Percentiles rank a stretch among this genome's conserved stretches.
These are phyloP conservation scores for Vespertilio murinus DNA, from an alignment of 2,797 vertebrate genomes.

Conservation along the genomic window DNA sequence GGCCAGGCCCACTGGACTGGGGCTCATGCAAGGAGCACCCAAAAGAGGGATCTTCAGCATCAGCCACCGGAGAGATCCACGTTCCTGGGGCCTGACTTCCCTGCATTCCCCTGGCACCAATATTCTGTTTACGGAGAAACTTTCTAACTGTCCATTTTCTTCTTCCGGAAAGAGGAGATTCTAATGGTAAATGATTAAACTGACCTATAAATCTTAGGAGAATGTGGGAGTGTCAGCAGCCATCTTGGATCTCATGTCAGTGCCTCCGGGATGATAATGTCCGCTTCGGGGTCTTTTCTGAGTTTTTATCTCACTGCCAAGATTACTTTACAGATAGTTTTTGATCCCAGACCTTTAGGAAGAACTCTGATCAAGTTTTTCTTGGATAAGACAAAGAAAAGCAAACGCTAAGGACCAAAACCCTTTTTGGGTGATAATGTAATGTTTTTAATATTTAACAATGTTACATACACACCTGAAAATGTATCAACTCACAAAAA, in stretches of 20 bases:
- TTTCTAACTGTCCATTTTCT: neutral
- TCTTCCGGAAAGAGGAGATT: neutral
- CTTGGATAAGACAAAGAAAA: slow-evolving; percentile 26
- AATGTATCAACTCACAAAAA: slow-evolving; percentile 69
- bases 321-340: neutral
- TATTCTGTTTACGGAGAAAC: neutral
- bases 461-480: slow-evolving; percentile 48
- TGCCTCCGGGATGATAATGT: neutral
- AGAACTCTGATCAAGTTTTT: slow-evolving; percentile 1
- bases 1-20: neutral
- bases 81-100: neutral
- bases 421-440: slow-evolving; percentile 50
- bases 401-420: slow-evolving; percentile 52
- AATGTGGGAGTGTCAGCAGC: neutral
- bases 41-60: neutral
- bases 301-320: neutral
- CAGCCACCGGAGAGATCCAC: neutral
- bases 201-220: neutral
- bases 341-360: neutral
- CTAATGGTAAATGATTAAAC: neutral
- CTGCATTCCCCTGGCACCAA: neutral
- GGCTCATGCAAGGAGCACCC: neutral
- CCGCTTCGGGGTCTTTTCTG: neutral
- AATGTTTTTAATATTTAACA: slow-evolving; percentile 73
- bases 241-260: neutral